Evolutionary conservation across 2,797 vertebrate genomes (phyloP).

Genomic region (Coccyzus lansbergi): DNA sequence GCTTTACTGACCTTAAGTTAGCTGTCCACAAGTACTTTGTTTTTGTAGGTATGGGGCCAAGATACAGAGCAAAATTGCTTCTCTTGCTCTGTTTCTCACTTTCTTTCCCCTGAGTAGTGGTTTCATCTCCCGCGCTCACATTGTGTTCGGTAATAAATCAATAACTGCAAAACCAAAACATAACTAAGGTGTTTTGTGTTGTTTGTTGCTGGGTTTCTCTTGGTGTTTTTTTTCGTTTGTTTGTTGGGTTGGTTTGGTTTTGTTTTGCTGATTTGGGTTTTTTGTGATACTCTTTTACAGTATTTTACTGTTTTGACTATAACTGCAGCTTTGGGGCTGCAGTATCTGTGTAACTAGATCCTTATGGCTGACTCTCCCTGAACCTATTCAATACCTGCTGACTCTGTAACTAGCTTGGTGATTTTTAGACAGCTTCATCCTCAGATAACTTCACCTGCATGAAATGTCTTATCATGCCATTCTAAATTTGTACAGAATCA

Average conservation of each 20-base stretch:
- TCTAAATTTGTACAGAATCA: background rate
- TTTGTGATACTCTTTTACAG: no score
- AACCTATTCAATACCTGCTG: background rate
- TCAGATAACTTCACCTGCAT: background rate
- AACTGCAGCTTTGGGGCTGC: background rate
- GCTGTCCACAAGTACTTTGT: slow-evolving; percentile 26
- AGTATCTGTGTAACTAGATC: background rate
- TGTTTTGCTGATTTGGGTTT: no score
- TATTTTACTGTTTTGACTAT: no score
- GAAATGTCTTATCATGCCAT: background rate
- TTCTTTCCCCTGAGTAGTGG: background rate
- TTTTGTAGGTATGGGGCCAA: slow-evolving; percentile 19
- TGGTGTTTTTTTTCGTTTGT: no score
- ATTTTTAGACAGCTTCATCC: background rate
- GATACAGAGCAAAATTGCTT: background rate
- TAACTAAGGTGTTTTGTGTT: background rate
- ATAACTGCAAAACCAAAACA: background rate
- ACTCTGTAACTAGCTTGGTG: background rate
- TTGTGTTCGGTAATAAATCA: background rate
- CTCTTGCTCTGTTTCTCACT: background rate
- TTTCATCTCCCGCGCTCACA: background rate
- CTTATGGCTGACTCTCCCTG: background rate
- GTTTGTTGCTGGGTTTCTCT: no score
- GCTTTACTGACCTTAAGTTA: slow-evolving; percentile 32
- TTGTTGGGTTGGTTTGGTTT: no score